A percentile compares a stretch with the other conserved stretches of the same genome.
Conservation (phyloP, 2,113 vertebrate genomes). For the Choloepus hoffmanni region DNA sequence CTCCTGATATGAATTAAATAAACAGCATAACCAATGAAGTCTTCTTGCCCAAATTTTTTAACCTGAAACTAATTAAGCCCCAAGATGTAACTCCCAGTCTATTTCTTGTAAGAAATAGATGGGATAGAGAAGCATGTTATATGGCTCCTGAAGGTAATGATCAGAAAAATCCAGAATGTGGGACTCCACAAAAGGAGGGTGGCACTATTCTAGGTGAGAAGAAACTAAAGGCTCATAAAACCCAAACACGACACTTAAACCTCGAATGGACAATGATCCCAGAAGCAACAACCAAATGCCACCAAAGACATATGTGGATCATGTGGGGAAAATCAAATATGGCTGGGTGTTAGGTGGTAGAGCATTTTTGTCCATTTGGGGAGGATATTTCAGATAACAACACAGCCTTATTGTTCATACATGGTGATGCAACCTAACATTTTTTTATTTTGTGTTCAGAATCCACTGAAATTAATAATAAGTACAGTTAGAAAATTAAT, state of each 20-base stretch:
- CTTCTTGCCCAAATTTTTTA: background rate
- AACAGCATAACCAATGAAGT: background rate
- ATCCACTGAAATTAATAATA: conserved; percentile 40
- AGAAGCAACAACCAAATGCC: background rate
- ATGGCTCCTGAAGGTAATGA: background rate
- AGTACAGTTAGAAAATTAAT: conserved; percentile 38
- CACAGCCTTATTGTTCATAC: conserved; percentile 1
- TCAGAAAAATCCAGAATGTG: conserved; percentile 14
- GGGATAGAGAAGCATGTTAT: background rate
- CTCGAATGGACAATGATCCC: background rate
- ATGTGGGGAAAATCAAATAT: background rate
- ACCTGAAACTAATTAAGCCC: conserved; percentile 30
- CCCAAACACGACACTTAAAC: background rate
- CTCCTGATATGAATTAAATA: conserved; percentile 8
- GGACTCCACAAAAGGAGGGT: background rate
- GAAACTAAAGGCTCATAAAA: background rate
- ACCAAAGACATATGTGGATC: background rate
- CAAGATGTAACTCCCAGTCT: background rate
- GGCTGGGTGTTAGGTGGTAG: background rate
- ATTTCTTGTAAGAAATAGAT: conserved; percentile 11
- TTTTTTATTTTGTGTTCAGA: conserved; percentile 16
- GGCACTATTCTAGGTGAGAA: background rate
- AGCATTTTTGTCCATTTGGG: background rate
- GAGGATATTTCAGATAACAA: background rate
- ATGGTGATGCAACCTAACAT: conserved; percentile 24